Conservation (phyloP, 2,888 invertebrate species). For the Ptychoptera albimana region DNA sequence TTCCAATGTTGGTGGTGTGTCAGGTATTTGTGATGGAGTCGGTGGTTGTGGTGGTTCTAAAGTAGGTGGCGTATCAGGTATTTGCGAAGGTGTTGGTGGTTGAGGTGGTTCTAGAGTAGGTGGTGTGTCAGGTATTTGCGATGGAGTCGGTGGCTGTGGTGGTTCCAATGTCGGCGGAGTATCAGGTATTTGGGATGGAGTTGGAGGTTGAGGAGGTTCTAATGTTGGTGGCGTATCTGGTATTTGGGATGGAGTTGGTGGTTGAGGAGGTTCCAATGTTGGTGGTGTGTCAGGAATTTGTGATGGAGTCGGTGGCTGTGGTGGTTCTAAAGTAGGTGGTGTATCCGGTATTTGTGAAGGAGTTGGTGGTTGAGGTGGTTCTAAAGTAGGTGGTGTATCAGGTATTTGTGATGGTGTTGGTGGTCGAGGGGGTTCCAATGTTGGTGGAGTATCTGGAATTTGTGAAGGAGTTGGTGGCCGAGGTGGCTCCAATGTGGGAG, state of each 20-base stretch:
- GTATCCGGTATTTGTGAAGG: neutral
- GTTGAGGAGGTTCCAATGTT: neutral
- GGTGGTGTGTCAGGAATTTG: neutral
- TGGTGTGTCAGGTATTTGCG: too few relatives aligned
- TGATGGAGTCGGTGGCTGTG: neutral
- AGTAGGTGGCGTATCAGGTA: too few relatives aligned
- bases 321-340: neutral
- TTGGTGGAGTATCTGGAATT: conserved; percentile 5
- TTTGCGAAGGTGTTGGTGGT: too few relatives aligned
- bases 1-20: too few relatives aligned
- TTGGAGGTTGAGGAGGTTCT: neutral
- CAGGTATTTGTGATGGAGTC: too few relatives aligned
- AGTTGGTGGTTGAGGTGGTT: neutral
- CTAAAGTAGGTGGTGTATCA: conserved; percentile 4
- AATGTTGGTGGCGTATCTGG: neutral
- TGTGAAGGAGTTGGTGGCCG: neutral
- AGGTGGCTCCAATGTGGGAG: too few relatives aligned
- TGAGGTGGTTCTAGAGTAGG: too few relatives aligned
- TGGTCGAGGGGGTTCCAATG: neutral
- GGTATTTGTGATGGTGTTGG: conserved; percentile 7
- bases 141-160: too few relatives aligned
- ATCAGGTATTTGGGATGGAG: conserved; percentile 80
- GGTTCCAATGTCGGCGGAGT: conserved; percentile 34
- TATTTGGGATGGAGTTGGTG: neutral
- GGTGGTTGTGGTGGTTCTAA: too few relatives aligned